Conservation (phyloP, 2,888 invertebrate species). For the Epinotia nisella region DNA sequence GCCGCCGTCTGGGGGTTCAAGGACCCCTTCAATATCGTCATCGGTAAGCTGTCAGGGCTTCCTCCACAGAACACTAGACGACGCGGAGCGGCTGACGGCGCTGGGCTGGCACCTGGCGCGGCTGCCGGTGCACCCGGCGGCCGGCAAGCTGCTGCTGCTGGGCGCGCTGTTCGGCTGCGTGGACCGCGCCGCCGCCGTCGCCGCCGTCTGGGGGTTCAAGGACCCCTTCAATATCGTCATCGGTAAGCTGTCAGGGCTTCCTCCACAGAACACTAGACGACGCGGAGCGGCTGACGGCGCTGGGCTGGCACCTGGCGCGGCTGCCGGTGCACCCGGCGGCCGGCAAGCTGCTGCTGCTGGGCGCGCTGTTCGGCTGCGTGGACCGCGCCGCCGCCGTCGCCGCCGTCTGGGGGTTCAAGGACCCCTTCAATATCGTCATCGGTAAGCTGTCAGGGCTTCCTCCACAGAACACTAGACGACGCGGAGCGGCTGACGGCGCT, state of each 20-base stretch:
- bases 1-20: no score
- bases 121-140: no score
- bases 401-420: constrained; percentile 93
- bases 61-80: no score
- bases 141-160: constrained; percentile 65
- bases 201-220: no score
- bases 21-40: no score
- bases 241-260: no score
- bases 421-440: constrained; percentile 91
- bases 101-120: no score
- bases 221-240: not conserved
- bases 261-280: constrained; percentile 91
- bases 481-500: constrained; percentile 53
- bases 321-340: constrained; percentile 96
- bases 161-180: not conserved
- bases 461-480: no score
- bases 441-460: no score
- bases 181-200: no score
- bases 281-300: constrained; percentile 91
- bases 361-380: constrained; percentile 93
- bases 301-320: constrained; percentile 95
- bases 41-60: no score
- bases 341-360: constrained; percentile 95
- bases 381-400: constrained; percentile 95
- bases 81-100: no score